These are phyloP conservation scores for Resseliella maxima DNA, from an alignment of 2,888 invertebrate genomes.

Conservation along the genomic window DNA sequence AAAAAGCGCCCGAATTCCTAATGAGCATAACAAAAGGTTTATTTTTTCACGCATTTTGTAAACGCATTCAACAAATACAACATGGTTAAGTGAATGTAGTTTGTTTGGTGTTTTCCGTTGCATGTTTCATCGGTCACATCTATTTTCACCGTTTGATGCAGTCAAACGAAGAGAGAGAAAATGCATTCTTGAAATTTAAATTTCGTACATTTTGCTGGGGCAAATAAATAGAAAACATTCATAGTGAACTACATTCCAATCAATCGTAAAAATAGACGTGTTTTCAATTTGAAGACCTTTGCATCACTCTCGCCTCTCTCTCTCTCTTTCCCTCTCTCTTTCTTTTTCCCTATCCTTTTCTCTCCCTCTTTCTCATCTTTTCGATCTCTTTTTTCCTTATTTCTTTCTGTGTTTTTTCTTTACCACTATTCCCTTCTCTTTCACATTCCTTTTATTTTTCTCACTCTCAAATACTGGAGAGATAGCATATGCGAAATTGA, in stretches of 20 bases:
- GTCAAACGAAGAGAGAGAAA: neutral
- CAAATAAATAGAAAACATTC: neutral
- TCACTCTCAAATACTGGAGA: too few species aligned
- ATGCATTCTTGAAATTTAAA: constrained; percentile 18
- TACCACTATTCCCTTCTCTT: too few species aligned
- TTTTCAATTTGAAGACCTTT: neutral
- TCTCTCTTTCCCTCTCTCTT: too few species aligned
- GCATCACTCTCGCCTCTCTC: too few species aligned
- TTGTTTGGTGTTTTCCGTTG: neutral
- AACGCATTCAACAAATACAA: neutral
- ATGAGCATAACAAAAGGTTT: neutral
- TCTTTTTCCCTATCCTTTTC: too few species aligned
- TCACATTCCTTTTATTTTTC: too few species aligned
- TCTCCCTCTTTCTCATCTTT: too few species aligned
- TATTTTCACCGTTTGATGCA: constrained; percentile 39
- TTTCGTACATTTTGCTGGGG: neutral
- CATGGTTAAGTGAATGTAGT: neutral
- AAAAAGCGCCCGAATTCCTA: neutral
- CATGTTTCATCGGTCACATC: constrained; percentile 44
- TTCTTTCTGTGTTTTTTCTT: too few species aligned
- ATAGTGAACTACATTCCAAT: constrained; percentile 37
- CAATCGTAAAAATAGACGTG: constrained; percentile 24
- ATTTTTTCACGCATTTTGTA: too few species aligned
- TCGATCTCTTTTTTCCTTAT: too few species aligned
- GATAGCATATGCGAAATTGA: neutral